phyloP scores from a whole-genome alignment of 2,113 vertebrate genomes.

The Tinamus guttatus region DNA sequence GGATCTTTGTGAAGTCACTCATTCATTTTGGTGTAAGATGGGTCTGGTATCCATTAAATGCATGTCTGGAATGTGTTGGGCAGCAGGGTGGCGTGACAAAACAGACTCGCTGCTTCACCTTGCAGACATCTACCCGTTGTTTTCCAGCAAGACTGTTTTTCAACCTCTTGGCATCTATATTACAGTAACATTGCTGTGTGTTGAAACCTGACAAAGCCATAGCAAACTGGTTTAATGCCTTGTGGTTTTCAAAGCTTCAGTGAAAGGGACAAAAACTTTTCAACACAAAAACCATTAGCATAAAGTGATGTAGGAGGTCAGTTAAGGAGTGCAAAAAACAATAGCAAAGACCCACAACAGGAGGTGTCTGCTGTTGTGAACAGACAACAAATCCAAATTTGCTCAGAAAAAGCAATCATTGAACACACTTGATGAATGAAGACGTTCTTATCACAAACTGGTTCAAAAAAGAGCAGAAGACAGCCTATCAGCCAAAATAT shows the following conservation, averaged over 20 bases:
- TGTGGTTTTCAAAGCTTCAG: neutral
- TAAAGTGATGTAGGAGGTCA: neutral
- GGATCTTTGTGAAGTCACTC: neutral
- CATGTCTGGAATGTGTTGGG: neutral
- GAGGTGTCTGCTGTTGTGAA: neutral
- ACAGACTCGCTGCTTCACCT: constrained; percentile 15
- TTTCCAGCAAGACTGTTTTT: constrained; percentile 18
- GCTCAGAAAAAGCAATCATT: neutral
- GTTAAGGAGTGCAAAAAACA: neutral
- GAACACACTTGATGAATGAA: neutral
- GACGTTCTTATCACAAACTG: neutral
- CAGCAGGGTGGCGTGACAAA: neutral
- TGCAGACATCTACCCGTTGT: neutral
- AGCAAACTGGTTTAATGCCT: neutral
- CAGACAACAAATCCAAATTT: neutral
- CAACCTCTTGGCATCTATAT: neutral
- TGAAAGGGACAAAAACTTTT: neutral
- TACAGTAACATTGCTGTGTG: neutral
- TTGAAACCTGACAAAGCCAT: neutral
- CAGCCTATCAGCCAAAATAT: neutral
- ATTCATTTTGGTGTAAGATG: neutral
- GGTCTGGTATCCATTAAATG: neutral
- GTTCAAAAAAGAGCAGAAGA: neutral
- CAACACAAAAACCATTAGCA: neutral
- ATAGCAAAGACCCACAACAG: neutral